Evolutionary conservation across 2,113 vertebrate genomes (phyloP).

Genomic region (Gasterosteus aculeatus): DNA sequence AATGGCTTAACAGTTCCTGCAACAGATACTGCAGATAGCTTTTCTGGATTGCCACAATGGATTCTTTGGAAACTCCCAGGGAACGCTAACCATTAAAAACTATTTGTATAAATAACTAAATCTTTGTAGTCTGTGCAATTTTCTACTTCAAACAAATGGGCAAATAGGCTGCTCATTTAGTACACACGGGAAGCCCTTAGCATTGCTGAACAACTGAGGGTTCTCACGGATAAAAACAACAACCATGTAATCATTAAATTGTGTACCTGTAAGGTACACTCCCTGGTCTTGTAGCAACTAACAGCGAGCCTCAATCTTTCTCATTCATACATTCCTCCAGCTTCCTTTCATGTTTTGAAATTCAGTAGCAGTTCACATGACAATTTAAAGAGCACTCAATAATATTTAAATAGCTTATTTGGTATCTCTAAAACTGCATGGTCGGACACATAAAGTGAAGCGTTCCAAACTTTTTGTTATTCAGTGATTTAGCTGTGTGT

Average conservation of each 20-base stretch:
- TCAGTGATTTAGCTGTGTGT: not conserved
- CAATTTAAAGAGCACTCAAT: conserved; percentile 18
- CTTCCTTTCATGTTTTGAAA: not conserved
- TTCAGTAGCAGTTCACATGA: conserved; percentile 12
- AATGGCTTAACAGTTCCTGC: not conserved
- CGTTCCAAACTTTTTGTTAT: not conserved
- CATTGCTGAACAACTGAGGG: not conserved
- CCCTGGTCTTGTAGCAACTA: not conserved
- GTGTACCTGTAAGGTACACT: not conserved
- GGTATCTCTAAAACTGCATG: not conserved
- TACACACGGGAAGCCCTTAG: conserved; percentile 1
- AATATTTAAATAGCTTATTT: not conserved
- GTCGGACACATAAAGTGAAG: not conserved
- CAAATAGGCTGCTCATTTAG: conserved; percentile 1
- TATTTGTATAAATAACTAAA: conserved; percentile 19
- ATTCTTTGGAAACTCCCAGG: not conserved
- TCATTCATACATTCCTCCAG: not conserved
- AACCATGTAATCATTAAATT: not conserved
- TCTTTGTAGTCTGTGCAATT: conserved; percentile 1
- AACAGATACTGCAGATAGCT: not conserved
- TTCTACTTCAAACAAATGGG: conserved; percentile 5
- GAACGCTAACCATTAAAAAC: conserved; percentile 17
- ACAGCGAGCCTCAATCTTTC: not conserved
- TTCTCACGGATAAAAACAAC: conserved; percentile 13
- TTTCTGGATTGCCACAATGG: conserved; percentile 8